Conservation (phyloP, 2,797 vertebrate genomes). For the Sebastes hubbsi region DNA sequence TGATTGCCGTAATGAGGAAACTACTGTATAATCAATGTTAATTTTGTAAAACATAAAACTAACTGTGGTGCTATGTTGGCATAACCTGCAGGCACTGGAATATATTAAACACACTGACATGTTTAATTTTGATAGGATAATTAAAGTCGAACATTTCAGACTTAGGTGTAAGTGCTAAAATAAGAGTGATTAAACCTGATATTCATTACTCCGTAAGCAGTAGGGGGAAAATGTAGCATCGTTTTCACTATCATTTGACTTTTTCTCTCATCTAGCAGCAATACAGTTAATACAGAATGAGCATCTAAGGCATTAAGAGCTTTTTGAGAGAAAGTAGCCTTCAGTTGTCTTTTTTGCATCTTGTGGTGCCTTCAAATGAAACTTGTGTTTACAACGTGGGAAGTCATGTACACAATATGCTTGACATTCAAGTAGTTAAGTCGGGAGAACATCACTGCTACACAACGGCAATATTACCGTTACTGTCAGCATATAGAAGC, state of each 20-base stretch:
- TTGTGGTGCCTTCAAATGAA: too few species aligned
- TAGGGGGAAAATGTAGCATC: too few species aligned
- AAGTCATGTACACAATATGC: too few species aligned
- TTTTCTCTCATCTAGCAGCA: neutral
- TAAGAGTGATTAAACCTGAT: neutral
- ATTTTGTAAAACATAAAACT: neutral
- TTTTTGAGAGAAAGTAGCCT: neutral
- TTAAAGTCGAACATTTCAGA: neutral
- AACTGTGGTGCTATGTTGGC: neutral
- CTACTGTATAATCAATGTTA: neutral
- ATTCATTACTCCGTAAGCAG: neutral
- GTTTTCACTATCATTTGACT: neutral
- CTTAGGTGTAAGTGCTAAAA: neutral
- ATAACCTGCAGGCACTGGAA: neutral
- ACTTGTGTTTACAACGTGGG: too few species aligned
- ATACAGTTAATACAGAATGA: neutral
- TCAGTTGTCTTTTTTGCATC: neutral
- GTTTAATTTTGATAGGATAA: neutral
- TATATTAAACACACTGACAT: neutral
- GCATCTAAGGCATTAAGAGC: neutral
- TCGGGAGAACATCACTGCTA: fast-evolving
- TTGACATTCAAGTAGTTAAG: fast-evolving
- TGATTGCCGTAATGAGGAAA: neutral
- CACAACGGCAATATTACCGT: neutral
- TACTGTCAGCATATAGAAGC: neutral